Percentiles rank a stretch among this genome's conserved stretches.
phyloP scores from a whole-genome alignment of 2,797 vertebrate species.

The Syngnathus acus region DNA sequence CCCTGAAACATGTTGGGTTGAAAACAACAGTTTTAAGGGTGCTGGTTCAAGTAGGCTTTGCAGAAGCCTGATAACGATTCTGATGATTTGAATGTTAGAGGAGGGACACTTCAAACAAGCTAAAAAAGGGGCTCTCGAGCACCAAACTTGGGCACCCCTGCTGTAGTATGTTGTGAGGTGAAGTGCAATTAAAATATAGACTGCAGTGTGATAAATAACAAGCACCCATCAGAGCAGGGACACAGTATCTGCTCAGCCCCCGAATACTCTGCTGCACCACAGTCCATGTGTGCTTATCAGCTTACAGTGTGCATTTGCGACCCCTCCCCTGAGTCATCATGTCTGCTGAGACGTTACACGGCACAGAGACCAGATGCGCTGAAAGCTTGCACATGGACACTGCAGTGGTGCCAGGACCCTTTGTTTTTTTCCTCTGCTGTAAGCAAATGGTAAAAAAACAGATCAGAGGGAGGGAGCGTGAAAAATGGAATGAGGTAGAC shows the following conservation, averaged over 20 bases:
- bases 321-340: constrained; percentile 12
- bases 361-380: constrained; percentile 33
- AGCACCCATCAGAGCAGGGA: constrained; percentile 19
- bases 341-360: constrained; percentile 37
- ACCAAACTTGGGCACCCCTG: too few relatives aligned
- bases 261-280: constrained; percentile 41
- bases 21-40: too few relatives aligned
- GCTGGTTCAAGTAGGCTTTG: too few relatives aligned
- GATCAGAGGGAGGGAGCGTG: constrained; percentile 17
- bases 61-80: too few relatives aligned
- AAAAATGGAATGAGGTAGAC: constrained; percentile 10
- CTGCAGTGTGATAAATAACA: background rate
- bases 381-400: constrained; percentile 41
- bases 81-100: too few relatives aligned
- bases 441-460: constrained; percentile 38
- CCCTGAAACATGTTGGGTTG: too few relatives aligned
- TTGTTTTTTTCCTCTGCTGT: constrained; percentile 33
- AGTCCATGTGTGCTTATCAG: constrained; percentile 3
- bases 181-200: background rate
- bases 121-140: too few relatives aligned
- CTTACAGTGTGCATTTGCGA: constrained; percentile 22
- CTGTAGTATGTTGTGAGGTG: background rate
- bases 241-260: constrained; percentile 36
- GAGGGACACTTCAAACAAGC: too few relatives aligned
- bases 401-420: constrained; percentile 29